These are phyloP conservation scores for Microvelia longipes DNA, from an alignment of 1,140 invertebrate species.

Conservation along the genomic window DNA sequence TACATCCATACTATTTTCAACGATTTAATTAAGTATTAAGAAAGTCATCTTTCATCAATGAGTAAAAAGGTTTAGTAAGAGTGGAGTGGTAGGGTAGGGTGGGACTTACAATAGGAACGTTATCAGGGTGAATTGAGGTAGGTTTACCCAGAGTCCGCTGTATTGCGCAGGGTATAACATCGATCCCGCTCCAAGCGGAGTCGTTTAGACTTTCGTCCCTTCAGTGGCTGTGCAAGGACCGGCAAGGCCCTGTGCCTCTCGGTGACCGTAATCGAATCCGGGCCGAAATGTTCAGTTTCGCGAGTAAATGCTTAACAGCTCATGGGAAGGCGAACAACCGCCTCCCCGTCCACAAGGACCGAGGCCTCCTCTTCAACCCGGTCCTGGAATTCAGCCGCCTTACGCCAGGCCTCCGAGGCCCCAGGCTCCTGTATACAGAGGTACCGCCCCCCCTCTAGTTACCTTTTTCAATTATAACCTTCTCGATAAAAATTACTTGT, in stretches of 20 bases:
- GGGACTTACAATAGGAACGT: too few relatives aligned
- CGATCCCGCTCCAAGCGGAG: background rate
- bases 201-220: background rate
- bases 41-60: too few relatives aligned
- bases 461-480: background rate
- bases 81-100: too few relatives aligned
- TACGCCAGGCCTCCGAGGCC: background rate
- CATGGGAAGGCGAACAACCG: constrained; percentile 28
- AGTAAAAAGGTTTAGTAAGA: too few relatives aligned
- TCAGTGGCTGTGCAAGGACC: background rate
- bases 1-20: too few relatives aligned
- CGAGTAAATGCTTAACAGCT: constrained; percentile 32
- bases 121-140: too few relatives aligned
- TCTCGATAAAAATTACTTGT: background rate
- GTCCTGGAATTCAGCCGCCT: constrained; percentile 5
- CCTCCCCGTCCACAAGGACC: constrained; percentile 15
- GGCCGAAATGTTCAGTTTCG: constrained; percentile 29
- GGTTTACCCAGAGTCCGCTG: background rate
- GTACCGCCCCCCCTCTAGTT: background rate
- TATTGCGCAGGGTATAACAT: background rate
- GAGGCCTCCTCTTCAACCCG: background rate
- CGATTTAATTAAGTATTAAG: too few relatives aligned
- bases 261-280: background rate
- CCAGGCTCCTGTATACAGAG: constrained; percentile 5
- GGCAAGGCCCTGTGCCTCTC: background rate